A percentile compares a stretch with the other conserved stretches of the same genome.
phyloP scores from a whole-genome alignment of 2,888 invertebrate genomes.

The Dinocampus coccinellae region DNA sequence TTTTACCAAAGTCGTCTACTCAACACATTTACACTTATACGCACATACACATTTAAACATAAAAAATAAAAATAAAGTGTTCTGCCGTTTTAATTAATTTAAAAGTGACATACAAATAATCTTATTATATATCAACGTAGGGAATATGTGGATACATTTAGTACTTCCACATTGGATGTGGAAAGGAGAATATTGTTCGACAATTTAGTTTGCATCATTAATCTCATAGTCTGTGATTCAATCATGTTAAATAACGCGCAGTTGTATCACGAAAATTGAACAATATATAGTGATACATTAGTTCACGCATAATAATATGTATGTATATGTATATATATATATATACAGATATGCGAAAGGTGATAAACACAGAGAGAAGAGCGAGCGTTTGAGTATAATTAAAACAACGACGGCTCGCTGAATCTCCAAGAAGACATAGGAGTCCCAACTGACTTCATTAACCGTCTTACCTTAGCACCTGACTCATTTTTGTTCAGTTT shows the following conservation, averaged over 20 bases:
- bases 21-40: not conserved
- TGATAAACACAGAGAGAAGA: constrained; percentile 41
- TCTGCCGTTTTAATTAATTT: not conserved
- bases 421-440: constrained; percentile 31
- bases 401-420: constrained; percentile 50
- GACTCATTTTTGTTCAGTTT: constrained; percentile 53
- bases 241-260: constrained; percentile 59
- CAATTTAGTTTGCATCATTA: constrained; percentile 55
- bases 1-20: not conserved
- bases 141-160: too few relatives aligned
- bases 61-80: not conserved
- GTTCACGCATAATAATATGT: not conserved
- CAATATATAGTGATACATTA: too few relatives aligned
- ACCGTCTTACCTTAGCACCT: constrained; percentile 53
- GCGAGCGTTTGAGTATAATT: constrained; percentile 53
- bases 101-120: not conserved
- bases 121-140: not conserved
- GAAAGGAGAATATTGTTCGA: constrained; percentile 49
- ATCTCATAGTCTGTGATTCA: constrained; percentile 60
- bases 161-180: too few relatives aligned
- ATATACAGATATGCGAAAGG: not conserved
- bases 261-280: constrained; percentile 26
- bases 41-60: not conserved
- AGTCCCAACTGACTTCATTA: constrained; percentile 56
- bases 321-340: not conserved